A percentile compares a stretch with the other conserved stretches of the same genome.
phyloP scores from a whole-genome alignment of 2,888 invertebrate genomes.

The Drepanosiphum platanoidis region DNA sequence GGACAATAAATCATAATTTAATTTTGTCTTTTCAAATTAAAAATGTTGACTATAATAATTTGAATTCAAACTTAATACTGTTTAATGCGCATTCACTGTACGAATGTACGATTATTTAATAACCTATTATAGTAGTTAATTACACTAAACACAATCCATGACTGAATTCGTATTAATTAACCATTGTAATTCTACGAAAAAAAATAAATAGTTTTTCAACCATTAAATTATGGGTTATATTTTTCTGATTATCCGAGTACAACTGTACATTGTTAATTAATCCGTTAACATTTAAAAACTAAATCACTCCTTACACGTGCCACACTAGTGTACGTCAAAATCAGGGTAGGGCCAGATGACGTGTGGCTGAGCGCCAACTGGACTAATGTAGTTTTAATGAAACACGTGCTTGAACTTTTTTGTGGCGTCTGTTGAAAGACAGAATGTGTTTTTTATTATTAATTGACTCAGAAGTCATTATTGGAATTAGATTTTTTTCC shows the following conservation, averaged over 20 bases:
- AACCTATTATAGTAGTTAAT: constrained; percentile 13
- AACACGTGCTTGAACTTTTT: constrained; percentile 39
- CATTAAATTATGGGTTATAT: constrained; percentile 12
- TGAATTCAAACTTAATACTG: not conserved
- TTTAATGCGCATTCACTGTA: not conserved
- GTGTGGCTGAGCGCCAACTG: constrained; percentile 52
- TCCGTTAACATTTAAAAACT: constrained; percentile 39
- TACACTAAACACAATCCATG: constrained; percentile 8
- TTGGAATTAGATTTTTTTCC: not conserved
- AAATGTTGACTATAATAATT: not conserved
- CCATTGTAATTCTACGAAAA: not conserved
- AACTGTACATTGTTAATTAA: constrained; percentile 42
- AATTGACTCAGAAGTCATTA: constrained; percentile 15
- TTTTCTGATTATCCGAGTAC: not conserved
- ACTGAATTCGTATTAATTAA: constrained; percentile 33
- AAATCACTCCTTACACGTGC: not conserved
- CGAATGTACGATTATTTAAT: not conserved
- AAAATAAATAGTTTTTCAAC: not conserved
- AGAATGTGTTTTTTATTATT: constrained; percentile 31
- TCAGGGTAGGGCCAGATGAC: constrained; percentile 25
- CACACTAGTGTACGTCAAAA: not conserved
- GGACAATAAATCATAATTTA: not conserved
- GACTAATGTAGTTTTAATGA: constrained; percentile 60
- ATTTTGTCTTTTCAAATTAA: not conserved
- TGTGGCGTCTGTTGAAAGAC: constrained; percentile 10